Evolutionary conservation across 2,888 invertebrate genomes (phyloP).

Genomic region (Xylophagus ater): DNA sequence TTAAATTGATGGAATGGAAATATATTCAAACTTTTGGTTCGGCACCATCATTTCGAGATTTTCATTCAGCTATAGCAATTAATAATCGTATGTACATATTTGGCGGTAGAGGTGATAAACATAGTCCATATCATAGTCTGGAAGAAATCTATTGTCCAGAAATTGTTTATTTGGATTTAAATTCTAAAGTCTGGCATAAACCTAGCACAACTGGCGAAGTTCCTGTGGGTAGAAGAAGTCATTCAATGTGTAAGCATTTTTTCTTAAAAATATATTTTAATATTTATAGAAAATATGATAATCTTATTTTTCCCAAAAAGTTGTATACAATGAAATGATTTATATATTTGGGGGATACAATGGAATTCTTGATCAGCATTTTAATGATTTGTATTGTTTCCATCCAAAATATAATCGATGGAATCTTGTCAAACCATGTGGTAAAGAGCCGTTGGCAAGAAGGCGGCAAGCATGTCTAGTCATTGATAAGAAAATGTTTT

Average conservation of each 20-base stretch:
- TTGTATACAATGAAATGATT: constrained; percentile 63
- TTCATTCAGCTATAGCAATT: constrained; percentile 74
- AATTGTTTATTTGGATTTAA: constrained; percentile 64
- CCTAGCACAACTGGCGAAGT: constrained; percentile 49
- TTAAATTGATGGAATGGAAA: constrained; percentile 62
- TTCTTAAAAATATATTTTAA: too few relatives aligned
- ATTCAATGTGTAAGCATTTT: constrained; percentile 69
- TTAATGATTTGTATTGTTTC: constrained; percentile 72
- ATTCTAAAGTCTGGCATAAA: constrained; percentile 55
- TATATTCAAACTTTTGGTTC: constrained; percentile 50
- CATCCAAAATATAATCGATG: constrained; percentile 50
- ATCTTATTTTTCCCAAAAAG: constrained; percentile 43
- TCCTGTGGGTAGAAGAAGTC: constrained; percentile 76
- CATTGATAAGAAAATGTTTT: constrained; percentile 57
- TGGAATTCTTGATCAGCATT: constrained; percentile 63
- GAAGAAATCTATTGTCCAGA: constrained; percentile 69
- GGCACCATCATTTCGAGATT: constrained; percentile 67
- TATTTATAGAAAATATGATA: constrained; percentile 6
- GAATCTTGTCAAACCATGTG: constrained; percentile 48
- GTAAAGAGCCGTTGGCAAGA: constrained; percentile 51
- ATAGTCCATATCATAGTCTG: constrained; percentile 50
- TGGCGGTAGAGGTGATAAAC: constrained; percentile 73
- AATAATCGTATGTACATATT: constrained; percentile 76
- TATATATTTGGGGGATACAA: constrained; percentile 89
- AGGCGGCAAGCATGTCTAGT: constrained; percentile 72